These are phyloP conservation scores for Coilia nasus DNA, from an alignment of 2,797 vertebrate genomes.

Conservation along the genomic window DNA sequence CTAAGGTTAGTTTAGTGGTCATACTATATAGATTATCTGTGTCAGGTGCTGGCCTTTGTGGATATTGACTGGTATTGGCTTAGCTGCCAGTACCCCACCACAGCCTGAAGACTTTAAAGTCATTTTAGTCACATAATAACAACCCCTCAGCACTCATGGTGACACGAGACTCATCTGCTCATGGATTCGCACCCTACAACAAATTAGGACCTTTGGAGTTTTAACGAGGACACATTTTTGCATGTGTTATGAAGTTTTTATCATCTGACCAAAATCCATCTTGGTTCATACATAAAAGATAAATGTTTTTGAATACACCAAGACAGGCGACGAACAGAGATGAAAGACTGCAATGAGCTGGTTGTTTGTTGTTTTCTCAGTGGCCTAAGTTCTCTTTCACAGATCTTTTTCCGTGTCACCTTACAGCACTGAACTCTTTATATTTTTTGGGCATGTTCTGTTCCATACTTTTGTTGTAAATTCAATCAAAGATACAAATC, in stretches of 20 bases:
- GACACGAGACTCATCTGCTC: neutral
- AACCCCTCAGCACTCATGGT: slow-evolving; percentile 32
- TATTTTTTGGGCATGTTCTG: neutral
- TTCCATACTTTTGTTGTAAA: neutral
- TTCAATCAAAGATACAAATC: neutral
- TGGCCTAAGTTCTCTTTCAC: neutral
- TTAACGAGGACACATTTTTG: slow-evolving; percentile 37
- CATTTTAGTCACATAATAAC: slow-evolving; percentile 18
- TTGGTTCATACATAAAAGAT: slow-evolving; percentile 51
- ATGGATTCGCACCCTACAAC: slow-evolving; percentile 32
- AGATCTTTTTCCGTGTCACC: neutral
- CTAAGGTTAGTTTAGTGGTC: slow-evolving; percentile 13
- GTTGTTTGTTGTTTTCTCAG: slow-evolving; percentile 14
- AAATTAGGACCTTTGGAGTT: slow-evolving; percentile 37
- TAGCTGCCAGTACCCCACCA: slow-evolving; percentile 40
- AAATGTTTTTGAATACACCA: slow-evolving; percentile 34
- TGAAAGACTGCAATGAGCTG: neutral
- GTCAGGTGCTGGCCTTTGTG: slow-evolving; percentile 30
- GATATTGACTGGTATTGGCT: slow-evolving; percentile 40
- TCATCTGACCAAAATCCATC: slow-evolving; percentile 38
- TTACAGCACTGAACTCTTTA: neutral
- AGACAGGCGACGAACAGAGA: neutral
- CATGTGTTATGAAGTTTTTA: slow-evolving; percentile 42
- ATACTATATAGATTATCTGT: slow-evolving; percentile 35
- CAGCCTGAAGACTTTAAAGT: slow-evolving; percentile 41